Conservation (phyloP, 1,140 invertebrate genomes). For the Sycophaga agraensis region DNA sequence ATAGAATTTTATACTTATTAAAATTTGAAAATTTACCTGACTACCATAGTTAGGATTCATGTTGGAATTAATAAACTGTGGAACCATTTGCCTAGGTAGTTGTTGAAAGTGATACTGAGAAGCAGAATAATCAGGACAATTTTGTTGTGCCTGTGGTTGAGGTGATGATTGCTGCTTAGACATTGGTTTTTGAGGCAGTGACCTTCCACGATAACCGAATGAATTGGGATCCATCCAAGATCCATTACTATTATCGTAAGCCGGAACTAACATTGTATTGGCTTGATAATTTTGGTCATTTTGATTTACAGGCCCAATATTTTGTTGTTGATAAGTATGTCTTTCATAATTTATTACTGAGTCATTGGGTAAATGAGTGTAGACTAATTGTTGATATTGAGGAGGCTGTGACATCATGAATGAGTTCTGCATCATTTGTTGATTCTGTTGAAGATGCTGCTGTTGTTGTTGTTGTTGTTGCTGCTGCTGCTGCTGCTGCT, state of each 20-base stretch:
- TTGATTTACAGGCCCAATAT: constrained; percentile 26
- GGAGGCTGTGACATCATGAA: constrained; percentile 24
- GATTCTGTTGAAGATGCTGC: constrained; percentile 13
- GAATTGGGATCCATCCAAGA: constrained; percentile 27
- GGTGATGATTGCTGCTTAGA: constrained; percentile 2
- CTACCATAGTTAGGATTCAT: constrained; percentile 31
- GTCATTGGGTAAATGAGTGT: constrained; percentile 7
- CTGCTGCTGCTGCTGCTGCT: constrained; percentile 37
- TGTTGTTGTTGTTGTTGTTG: constrained; percentile 29
- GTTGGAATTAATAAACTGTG: constrained; percentile 43
- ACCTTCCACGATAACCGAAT: constrained; percentile 34
- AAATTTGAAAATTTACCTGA: constrained; percentile 29
- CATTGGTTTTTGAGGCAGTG: constrained; percentile 16
- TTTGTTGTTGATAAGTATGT: constrained; percentile 19
- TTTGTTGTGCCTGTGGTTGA: constrained; percentile 32
- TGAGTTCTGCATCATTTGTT: constrained; percentile 22
- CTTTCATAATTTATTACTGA: constrained; percentile 12
- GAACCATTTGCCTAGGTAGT: constrained; percentile 40
- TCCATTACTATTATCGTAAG: constrained; percentile 31
- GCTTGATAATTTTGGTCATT: constrained; percentile 41
- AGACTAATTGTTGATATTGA: constrained; percentile 21
- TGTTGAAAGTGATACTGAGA: constrained; percentile 45
- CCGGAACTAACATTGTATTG: constrained; percentile 25
- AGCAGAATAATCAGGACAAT: constrained; percentile 40
- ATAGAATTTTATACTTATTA: background rate